Evolutionary conservation across 2,797 vertebrate species (phyloP).

Genomic region (Tauraco hartlaubi): DNA sequence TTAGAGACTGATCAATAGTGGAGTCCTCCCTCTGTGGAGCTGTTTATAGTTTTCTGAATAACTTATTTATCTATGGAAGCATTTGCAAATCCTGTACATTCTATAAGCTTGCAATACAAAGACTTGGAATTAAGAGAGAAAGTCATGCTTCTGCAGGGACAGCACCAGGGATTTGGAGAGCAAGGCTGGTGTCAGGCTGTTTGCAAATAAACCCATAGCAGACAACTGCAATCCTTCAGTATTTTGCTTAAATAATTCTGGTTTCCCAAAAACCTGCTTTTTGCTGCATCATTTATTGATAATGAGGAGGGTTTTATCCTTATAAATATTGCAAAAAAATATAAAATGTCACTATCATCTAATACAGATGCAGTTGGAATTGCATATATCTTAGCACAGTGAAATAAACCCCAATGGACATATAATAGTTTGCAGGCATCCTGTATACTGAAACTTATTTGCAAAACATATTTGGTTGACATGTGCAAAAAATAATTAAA

Average conservation of each 20-base stretch:
- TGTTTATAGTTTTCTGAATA: not conserved
- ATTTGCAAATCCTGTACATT: not conserved
- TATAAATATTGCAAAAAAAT: not conserved
- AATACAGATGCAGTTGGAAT: not conserved
- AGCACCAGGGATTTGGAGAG: not conserved
- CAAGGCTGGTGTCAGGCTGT: not conserved
- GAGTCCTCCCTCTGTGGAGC: not conserved
- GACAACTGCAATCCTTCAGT: fast-evolving
- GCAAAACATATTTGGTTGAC: not conserved
- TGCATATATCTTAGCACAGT: not conserved
- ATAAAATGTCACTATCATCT: not conserved
- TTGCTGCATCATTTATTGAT: not conserved
- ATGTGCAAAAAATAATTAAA: not conserved
- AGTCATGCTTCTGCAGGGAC: not conserved
- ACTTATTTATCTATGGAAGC: not conserved
- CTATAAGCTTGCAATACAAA: not conserved
- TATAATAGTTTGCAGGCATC: not conserved
- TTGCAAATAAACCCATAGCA: not conserved
- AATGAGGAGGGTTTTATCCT: not conserved
- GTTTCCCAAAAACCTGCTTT: not conserved
- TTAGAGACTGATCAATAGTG: not conserved
- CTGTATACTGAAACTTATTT: not conserved
- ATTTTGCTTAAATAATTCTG: not conserved
- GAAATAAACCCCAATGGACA: not conserved
- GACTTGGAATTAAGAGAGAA: not conserved